A percentile compares a stretch with the other conserved stretches of the same genome.
phyloP scores from a whole-genome alignment of 2,888 invertebrate species.

The Amphipoea oculea region DNA sequence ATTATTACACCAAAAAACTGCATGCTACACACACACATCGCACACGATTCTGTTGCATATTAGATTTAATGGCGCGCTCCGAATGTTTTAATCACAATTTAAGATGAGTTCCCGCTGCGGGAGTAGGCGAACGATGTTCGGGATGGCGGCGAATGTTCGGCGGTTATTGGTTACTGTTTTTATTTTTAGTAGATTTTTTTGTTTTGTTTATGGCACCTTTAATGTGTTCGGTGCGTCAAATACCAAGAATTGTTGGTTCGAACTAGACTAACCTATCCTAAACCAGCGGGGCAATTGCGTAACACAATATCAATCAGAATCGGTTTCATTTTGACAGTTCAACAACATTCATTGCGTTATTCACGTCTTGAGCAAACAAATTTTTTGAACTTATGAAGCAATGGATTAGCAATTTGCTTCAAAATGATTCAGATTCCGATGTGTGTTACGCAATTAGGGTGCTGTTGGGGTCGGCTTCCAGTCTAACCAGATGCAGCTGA shows the following conservation, averaged over 20 bases:
- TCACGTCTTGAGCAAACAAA: too few relatives aligned
- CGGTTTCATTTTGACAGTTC: too few relatives aligned
- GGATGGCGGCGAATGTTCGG: constrained; percentile 6
- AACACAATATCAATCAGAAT: too few relatives aligned
- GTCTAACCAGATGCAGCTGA: too few relatives aligned
- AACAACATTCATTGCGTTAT: too few relatives aligned
- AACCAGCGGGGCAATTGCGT: too few relatives aligned
- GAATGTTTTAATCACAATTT: constrained; percentile 86
- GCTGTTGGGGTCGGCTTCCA: too few relatives aligned
- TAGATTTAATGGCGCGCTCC: constrained; percentile 87
- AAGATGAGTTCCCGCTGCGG: constrained; percentile 61
- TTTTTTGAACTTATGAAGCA: too few relatives aligned
- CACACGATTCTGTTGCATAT: constrained; percentile 86
- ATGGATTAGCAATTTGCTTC: too few relatives aligned
- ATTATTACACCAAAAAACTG: constrained; percentile 80
- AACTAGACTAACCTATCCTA: background rate
- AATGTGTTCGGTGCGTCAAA: background rate
- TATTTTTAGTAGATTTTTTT: background rate
- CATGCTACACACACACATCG: constrained; percentile 76
- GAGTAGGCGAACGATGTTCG: constrained; percentile 51
- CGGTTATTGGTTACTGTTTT: background rate
- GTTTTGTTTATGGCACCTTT: background rate
- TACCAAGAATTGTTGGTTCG: too few relatives aligned
- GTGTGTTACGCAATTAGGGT: too few relatives aligned
- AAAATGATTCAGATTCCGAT: too few relatives aligned